A percentile compares a stretch with the other conserved stretches of the same genome.
Evolutionary conservation across 1,140 invertebrate species (phyloP).

Genomic region (Solenopsis invicta): DNA sequence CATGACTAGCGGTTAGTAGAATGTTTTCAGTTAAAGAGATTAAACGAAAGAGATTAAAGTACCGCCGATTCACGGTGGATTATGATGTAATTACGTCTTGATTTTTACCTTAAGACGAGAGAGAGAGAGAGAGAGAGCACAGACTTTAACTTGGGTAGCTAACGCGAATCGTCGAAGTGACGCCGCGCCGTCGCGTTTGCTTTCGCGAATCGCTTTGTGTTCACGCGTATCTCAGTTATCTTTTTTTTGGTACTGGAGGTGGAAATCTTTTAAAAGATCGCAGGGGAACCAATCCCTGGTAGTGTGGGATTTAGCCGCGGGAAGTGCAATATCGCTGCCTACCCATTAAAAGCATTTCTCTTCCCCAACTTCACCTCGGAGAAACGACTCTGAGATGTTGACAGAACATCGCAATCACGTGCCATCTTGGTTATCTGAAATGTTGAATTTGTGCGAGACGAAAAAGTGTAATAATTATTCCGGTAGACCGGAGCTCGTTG

Average conservation of each 20-base stretch:
- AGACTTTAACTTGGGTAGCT: not conserved
- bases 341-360: too few relatives aligned
- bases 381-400: too few relatives aligned
- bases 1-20: slow-evolving; percentile 25
- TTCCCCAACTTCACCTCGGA: too few relatives aligned
- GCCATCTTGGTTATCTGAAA: not conserved
- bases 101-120: slow-evolving; percentile 7
- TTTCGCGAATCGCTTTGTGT: not conserved
- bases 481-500: too few relatives aligned
- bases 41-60: slow-evolving; percentile 43
- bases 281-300: too few relatives aligned
- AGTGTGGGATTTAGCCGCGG: too few relatives aligned
- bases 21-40: slow-evolving; percentile 52
- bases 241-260: too few relatives aligned
- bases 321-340: too few relatives aligned
- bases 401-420: too few relatives aligned
- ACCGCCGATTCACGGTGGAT: slow-evolving; percentile 39
- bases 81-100: slow-evolving; percentile 47
- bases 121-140: not conserved
- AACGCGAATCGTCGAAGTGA: not conserved
- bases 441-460: not conserved
- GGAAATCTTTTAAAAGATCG: too few relatives aligned
- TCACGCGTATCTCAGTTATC: not conserved
- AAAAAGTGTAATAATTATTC: not conserved
- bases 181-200: slow-evolving; percentile 13